These are phyloP conservation scores for Carassius carassius DNA, from an alignment of 2,113 vertebrate genomes.

Conservation along the genomic window DNA sequence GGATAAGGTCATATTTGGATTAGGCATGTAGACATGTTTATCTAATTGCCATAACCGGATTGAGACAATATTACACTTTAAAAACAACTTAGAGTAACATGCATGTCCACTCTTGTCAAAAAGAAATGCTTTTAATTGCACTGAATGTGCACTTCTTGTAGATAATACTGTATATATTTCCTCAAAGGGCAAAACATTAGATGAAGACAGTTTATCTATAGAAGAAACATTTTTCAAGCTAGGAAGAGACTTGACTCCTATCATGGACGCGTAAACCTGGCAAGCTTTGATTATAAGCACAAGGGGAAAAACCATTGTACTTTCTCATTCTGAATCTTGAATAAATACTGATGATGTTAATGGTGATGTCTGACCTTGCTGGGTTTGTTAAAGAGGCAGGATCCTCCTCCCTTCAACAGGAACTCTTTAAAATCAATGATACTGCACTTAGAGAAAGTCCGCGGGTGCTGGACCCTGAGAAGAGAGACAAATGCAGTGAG, in stretches of 20 bases:
- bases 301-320: background rate
- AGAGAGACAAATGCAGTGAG: background rate
- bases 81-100: too few relatives aligned
- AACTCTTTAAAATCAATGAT: slow-evolving; percentile 95
- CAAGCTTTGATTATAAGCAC: background rate
- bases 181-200: too few relatives aligned
- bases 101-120: too few relatives aligned
- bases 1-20: background rate
- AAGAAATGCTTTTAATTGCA: too few relatives aligned
- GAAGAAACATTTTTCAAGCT: too few relatives aligned
- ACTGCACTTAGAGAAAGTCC: slow-evolving; percentile 96
- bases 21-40: too few relatives aligned
- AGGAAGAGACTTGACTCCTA: too few relatives aligned
- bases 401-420: slow-evolving; percentile 90
- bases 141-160: too few relatives aligned
- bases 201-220: background rate
- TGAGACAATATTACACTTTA: too few relatives aligned
- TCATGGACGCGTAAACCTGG: background rate
- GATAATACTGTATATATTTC: too few relatives aligned
- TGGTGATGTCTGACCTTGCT: slow-evolving; percentile 82
- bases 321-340: background rate
- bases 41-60: too few relatives aligned
- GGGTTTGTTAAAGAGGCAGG: slow-evolving; percentile 95
- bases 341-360: background rate
- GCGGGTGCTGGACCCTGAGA: slow-evolving; percentile 86